Percentiles rank a stretch among this genome's conserved stretches.
phyloP scores from a whole-genome alignment of 2,797 vertebrate genomes.

The Mallotus villosus region DNA sequence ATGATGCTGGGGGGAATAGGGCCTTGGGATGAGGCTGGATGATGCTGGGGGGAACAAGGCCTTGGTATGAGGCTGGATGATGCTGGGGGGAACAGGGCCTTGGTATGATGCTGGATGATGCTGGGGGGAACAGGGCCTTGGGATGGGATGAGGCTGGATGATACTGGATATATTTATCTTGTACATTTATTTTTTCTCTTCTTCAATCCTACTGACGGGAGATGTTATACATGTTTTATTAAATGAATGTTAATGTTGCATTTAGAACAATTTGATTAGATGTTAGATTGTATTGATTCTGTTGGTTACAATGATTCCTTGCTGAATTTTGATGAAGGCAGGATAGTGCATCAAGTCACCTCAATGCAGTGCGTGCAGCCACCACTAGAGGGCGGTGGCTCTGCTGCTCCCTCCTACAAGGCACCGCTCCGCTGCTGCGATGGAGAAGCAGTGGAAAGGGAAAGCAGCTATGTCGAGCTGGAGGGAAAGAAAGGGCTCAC shows the following conservation, averaged over 20 bases:
- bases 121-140: constrained; percentile 35
- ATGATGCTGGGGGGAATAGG: too few species aligned
- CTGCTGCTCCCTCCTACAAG: constrained; percentile 29
- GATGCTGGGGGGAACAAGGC: constrained; percentile 42
- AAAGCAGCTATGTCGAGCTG: constrained; percentile 18
- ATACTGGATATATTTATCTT: constrained; percentile 21
- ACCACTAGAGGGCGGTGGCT: constrained; percentile 70
- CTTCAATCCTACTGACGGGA: too few species aligned
- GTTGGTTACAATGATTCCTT: constrained; percentile 1
- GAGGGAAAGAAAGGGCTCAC: constrained; percentile 7
- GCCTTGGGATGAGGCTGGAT: too few species aligned
- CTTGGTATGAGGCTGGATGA: constrained; percentile 34
- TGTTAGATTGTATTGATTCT: too few species aligned
- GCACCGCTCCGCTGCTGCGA: constrained; percentile 8
- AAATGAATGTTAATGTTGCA: too few species aligned
- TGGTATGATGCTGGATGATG: too few species aligned
- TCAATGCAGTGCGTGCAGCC: constrained; percentile 38
- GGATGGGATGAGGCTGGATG: constrained; percentile 37
- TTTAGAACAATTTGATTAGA: too few species aligned
- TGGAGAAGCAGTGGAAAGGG: neutral
- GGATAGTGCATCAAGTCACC: neutral
- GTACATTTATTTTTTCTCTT: too few species aligned
- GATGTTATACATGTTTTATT: too few species aligned
- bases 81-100: too few species aligned
- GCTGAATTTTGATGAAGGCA: too few species aligned